Evolutionary conservation across 2,797 vertebrate species (phyloP), one percentile per base, ranked within the genome.

Genomic region (Oceanodroma leucorhoa): DNA sequence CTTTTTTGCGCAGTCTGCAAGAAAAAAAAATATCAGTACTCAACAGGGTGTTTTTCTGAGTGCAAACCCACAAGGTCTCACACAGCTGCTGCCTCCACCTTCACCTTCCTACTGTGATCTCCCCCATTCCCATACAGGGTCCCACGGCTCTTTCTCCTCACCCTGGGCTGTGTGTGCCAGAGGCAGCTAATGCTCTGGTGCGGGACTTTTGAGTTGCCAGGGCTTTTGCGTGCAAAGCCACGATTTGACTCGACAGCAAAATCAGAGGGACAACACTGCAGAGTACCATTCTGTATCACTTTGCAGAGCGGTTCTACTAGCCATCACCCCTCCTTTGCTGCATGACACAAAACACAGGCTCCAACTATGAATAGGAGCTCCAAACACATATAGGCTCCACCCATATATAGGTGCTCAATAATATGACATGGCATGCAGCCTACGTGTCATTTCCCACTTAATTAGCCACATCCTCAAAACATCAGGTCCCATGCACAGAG

Each of bases 101-200:
- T 66, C 57, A 53, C 4, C 29, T 36, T 55, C 51, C 48, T 38
- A 22, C 2, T 0, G 3, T 0, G 0, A 10, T 62, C 19, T 54
- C 27, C 27, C 11, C 4, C 2, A 0, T 41, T 36, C 30, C 11
- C 23, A 60, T 4, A 29, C 0, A 30, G 16, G 9, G 1, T 51
- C 26, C 14, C 36, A 32, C 36, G 40, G n/a, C 43, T 75, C 27
- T 6, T 51, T 23, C 32, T 84, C 67, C 67, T 76, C 3, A 0
- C 23, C 16, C 9, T 65, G 54, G 62, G 5, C 32, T 61, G 32
- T 18, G 17, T 10, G 10, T 26, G 29, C 50, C 67, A 65, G 58
- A 72, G 41, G 41, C 58, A 76, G 50, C 32, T 45, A 34, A 8
- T 57, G 34, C 54, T 41, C 34, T 46, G 38, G 24, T 53, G 26